Evolutionary conservation across 2,113 vertebrate genomes (phyloP).

Genomic region (Fukomys damarensis): DNA sequence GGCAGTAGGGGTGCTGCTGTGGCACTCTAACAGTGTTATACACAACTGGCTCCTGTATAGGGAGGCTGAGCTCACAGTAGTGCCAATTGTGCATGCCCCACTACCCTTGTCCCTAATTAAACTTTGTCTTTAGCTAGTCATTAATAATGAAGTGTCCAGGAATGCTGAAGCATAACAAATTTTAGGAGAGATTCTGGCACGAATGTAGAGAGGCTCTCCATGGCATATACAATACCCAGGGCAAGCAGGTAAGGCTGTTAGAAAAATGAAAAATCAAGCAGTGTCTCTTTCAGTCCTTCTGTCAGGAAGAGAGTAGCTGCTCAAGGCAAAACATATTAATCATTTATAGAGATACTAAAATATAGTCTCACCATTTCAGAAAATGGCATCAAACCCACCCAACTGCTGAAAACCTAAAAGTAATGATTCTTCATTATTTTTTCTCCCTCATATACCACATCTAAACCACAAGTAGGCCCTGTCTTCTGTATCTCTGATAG

Average conservation of each 20-base stretch:
- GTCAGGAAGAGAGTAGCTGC: neutral
- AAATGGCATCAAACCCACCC: constrained; percentile 14
- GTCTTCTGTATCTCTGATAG: neutral
- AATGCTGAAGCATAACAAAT: constrained; percentile 51
- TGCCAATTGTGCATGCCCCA: constrained; percentile 44
- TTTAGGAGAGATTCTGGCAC: constrained; percentile 35
- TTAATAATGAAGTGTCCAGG: constrained; percentile 71
- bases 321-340: constrained; percentile 27
- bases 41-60: neutral
- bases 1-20: neutral
- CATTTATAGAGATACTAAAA: constrained; percentile 20
- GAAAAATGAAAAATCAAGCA: constrained; percentile 28
- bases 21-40: neutral
- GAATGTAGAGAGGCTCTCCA: neutral
- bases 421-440: neutral
- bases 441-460: neutral
- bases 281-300: constrained; percentile 17
- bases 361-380: neutral
- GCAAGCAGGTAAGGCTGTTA: constrained; percentile 30
- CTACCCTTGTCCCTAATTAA: constrained; percentile 54
- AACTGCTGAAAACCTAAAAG: neutral
- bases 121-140: constrained; percentile 66
- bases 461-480: neutral
- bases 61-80: neutral
- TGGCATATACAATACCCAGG: neutral